Percentiles rank a stretch among this genome's conserved stretches.
Conservation (phyloP, 2,888 invertebrate genomes). For the Mayetiola destructor region DNA sequence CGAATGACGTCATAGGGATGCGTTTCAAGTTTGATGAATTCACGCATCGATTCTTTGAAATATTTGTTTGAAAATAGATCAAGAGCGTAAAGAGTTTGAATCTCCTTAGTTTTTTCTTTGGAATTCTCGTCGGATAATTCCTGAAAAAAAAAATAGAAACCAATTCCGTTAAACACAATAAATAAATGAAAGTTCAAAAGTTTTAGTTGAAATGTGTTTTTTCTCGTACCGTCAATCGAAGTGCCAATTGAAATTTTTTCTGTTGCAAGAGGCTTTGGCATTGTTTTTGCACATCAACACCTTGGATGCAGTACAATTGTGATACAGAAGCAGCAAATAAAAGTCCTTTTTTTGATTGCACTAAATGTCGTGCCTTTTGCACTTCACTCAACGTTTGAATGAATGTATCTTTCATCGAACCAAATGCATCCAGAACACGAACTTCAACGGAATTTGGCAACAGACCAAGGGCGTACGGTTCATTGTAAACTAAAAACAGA, state of each 20-base stretch:
- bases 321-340: slow-evolving; percentile 77
- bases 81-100: slow-evolving; percentile 80
- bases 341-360: slow-evolving; percentile 58
- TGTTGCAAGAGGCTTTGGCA: slow-evolving; percentile 69
- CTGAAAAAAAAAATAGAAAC: slow-evolving; percentile 45
- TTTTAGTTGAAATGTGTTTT: too few species aligned
- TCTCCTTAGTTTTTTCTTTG: slow-evolving; percentile 68
- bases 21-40: slow-evolving; percentile 77
- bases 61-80: slow-evolving; percentile 80
- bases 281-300: slow-evolving; percentile 69
- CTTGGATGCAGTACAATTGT: slow-evolving; percentile 76
- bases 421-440: slow-evolving; percentile 65
- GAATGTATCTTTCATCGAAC: slow-evolving; percentile 38
- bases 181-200: too few species aligned
- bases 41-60: slow-evolving; percentile 80
- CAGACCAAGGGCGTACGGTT: slow-evolving; percentile 80
- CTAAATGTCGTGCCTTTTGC: slow-evolving; percentile 58
- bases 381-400: slow-evolving; percentile 70
- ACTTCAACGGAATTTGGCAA: slow-evolving; percentile 72
- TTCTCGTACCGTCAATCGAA: slow-evolving; percentile 83
- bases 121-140: slow-evolving; percentile 66
- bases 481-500: slow-evolving; percentile 61
- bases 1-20: slow-evolving; percentile 93
- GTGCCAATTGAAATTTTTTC: slow-evolving; percentile 86
- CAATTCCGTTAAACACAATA: too few species aligned